These are phyloP conservation scores for Clavelina lepadiformis DNA, from an alignment of 23 tunicate species.

Conservation along the genomic window DNA sequence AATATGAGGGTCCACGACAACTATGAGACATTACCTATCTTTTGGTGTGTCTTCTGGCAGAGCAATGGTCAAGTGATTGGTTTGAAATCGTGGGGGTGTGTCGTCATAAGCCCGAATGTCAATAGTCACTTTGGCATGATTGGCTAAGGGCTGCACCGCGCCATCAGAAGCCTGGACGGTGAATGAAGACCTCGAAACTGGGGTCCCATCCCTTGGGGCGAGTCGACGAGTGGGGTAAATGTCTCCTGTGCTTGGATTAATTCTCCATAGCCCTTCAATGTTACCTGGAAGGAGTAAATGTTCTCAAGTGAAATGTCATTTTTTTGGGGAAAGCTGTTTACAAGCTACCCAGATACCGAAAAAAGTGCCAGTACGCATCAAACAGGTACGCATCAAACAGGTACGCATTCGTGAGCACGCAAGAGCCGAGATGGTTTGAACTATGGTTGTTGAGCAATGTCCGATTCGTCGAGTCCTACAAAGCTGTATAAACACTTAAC, in stretches of 20 bases:
- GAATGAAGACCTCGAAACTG: neutral
- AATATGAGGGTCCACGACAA: no score
- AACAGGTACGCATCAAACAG: no score
- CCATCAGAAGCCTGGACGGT: constrained; percentile 49
- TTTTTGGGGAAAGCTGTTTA: no score
- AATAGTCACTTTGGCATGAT: constrained; percentile 22
- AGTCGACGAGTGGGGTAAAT: constrained; percentile 11
- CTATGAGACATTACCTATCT: constrained; percentile 43
- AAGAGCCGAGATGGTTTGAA: no score
- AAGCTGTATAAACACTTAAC: no score
- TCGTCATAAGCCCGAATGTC: constrained; percentile 1
- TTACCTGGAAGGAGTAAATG: constrained; percentile 19
- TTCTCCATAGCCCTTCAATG: constrained; percentile 36
- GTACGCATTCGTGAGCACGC: no score
- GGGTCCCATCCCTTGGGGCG: neutral
- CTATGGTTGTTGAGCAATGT: no score
- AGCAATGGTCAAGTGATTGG: constrained; percentile 4
- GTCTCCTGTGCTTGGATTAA: constrained; percentile 55
- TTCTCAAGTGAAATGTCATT: no score
- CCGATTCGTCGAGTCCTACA: no score
- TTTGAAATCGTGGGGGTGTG: constrained; percentile 34
- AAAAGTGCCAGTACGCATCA: no score
- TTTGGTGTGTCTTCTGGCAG: constrained; percentile 30
- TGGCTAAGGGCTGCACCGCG: constrained; percentile 14
- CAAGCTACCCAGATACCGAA: no score